Evolutionary conservation across 2,888 invertebrate species (phyloP).

Genomic region (Vannuccia rotundouncinata): DNA sequence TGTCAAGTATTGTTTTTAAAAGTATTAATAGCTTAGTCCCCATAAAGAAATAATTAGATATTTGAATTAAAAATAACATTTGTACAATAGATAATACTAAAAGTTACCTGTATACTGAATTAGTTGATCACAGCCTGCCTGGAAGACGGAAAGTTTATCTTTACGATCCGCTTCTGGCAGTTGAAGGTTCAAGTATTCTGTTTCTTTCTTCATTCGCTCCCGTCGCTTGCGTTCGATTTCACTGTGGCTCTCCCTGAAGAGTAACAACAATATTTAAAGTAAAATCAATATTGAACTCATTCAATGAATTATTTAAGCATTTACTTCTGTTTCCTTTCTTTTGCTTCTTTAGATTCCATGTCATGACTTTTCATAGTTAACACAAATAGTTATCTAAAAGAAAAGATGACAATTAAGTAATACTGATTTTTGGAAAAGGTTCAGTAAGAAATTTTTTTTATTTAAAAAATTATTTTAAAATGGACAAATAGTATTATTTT

Average conservation of each 20-base stretch:
- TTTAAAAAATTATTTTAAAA: no score
- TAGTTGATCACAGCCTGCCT: conserved; percentile 30
- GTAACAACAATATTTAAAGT: no score
- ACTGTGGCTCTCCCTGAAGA: conserved; percentile 31
- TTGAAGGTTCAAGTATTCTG: conserved; percentile 25
- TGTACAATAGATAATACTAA: not conserved
- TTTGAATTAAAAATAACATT: not conserved
- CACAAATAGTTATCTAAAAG: no score
- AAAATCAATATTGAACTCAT: not conserved
- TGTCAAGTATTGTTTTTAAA: no score
- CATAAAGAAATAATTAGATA: no score
- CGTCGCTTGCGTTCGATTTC: conserved; percentile 32
- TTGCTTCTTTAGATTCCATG: conserved; percentile 20
- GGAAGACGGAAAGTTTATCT: conserved; percentile 28
- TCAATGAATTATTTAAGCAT: not conserved
- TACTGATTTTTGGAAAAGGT: no score
- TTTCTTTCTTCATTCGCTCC: conserved; percentile 32
- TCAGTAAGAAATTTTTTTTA: no score
- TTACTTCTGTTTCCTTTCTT: conserved; percentile 31
- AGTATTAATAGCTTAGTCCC: no score
- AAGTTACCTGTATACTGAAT: not conserved
- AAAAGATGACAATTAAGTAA: no score
- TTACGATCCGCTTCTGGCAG: not conserved
- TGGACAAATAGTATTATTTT: no score
- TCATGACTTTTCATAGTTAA: no score